Conservation (phyloP, 2,888 invertebrate species). For the Pecten maximus region DNA sequence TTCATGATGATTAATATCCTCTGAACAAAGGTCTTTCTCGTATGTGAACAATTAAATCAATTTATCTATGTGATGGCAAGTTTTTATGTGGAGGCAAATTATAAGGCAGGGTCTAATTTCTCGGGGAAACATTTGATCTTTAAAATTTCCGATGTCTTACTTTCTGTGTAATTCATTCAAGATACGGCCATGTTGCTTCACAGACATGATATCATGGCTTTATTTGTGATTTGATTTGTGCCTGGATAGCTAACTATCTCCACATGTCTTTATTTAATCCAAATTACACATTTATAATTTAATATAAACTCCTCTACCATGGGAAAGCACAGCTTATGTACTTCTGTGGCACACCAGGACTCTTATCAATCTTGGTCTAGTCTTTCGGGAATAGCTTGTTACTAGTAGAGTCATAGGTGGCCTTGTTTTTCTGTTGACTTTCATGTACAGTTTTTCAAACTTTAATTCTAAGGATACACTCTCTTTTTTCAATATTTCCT, state of each 20-base stretch:
- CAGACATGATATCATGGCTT: constrained; percentile 5
- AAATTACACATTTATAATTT: constrained; percentile 30
- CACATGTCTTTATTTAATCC: constrained; percentile 20
- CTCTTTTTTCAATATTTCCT: background rate
- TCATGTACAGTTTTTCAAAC: too few relatives aligned
- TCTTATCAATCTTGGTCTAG: too few relatives aligned
- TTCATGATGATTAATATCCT: background rate
- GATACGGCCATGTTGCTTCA: background rate
- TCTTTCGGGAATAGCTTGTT: too few relatives aligned
- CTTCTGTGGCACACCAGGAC: background rate
- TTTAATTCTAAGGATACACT: too few relatives aligned
- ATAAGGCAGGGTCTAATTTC: background rate
- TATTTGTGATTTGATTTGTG: background rate
- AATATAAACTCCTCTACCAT: constrained; percentile 20
- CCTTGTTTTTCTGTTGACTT: too few relatives aligned
- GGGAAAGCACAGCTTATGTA: background rate
- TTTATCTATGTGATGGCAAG: background rate
- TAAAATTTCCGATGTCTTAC: background rate
- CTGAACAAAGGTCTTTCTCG: background rate
- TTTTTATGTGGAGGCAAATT: background rate
- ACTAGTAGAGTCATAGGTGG: too few relatives aligned
- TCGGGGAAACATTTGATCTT: background rate
- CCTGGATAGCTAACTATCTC: background rate
- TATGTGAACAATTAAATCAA: background rate
- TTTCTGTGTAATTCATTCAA: background rate